These are phyloP conservation scores for Myathropa florea DNA, from an alignment of 2,888 invertebrate genomes.

Conservation along the genomic window DNA sequence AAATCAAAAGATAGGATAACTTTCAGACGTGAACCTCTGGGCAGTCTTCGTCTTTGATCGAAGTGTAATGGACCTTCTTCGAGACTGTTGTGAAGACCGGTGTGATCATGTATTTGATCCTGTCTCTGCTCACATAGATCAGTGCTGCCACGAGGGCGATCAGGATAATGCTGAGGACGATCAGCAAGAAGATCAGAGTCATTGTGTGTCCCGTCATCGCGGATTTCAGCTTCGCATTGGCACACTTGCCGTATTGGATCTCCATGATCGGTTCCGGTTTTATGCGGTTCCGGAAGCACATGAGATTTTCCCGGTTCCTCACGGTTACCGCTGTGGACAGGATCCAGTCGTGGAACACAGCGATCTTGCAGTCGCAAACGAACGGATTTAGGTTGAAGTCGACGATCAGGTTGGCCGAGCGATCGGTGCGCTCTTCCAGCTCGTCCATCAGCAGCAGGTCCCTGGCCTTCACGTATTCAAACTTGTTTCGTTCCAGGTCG, in stretches of 20 bases:
- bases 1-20: slow-evolving; percentile 30
- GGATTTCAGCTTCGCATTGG: slow-evolving; percentile 75
- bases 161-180: slow-evolving; percentile 82
- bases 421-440: slow-evolving; percentile 80
- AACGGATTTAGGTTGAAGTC: slow-evolving; percentile 87
- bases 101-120: slow-evolving; percentile 83
- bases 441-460: slow-evolving; percentile 84
- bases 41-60: slow-evolving; percentile 84
- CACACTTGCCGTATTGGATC: slow-evolving; percentile 76
- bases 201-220: slow-evolving; percentile 77
- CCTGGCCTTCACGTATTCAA: slow-evolving; percentile 82
- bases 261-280: slow-evolving; percentile 76
- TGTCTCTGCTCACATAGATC: slow-evolving; percentile 84
- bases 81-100: slow-evolving; percentile 85
- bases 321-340: slow-evolving; percentile 84
- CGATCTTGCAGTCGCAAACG: slow-evolving; percentile 85
- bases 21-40: slow-evolving; percentile 80
- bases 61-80: slow-evolving; percentile 88
- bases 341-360: slow-evolving; percentile 85
- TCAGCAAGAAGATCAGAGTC: slow-evolving; percentile 81
- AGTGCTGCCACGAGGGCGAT: slow-evolving; percentile 83
- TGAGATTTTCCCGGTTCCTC: slow-evolving; percentile 82
- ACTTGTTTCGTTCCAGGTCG: slow-evolving; percentile 86
- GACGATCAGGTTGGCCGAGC: slow-evolving; percentile 82
- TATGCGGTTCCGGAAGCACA: slow-evolving; percentile 81